These are phyloP conservation scores for Pogonocichla stellata DNA, from an alignment of 2,113 vertebrate genomes.

Conservation along the genomic window DNA sequence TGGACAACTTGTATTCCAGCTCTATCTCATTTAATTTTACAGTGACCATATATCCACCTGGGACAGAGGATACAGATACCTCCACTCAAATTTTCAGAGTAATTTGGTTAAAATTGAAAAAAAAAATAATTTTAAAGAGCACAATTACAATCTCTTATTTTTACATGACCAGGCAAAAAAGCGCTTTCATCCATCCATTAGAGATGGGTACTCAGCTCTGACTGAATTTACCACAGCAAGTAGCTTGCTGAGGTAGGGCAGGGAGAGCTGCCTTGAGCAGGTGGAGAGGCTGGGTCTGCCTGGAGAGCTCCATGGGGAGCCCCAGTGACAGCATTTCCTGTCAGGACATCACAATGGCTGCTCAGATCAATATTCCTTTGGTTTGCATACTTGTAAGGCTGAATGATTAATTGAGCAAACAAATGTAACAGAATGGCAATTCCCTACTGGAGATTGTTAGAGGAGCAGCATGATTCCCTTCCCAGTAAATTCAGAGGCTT, in stretches of 20 bases:
- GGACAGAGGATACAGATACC: background rate
- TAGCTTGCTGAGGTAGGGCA: background rate
- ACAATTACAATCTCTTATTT: background rate
- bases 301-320: background rate
- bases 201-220: background rate
- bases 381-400: background rate
- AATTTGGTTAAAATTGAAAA: background rate
- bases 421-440: background rate
- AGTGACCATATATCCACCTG: too few species aligned
- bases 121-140: background rate
- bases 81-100: background rate
- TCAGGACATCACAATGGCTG: background rate
- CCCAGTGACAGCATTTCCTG: background rate
- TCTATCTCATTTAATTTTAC: background rate
- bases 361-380: background rate
- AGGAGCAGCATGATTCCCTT: background rate
- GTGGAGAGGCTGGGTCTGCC: background rate
- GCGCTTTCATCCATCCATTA: background rate
- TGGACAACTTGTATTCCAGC: background rate
- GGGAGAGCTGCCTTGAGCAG: background rate
- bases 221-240: background rate
- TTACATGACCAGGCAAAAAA: background rate
- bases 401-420: background rate
- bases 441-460: background rate
- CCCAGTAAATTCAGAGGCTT: background rate